Conservation (phyloP, 2,797 vertebrate genomes). For the Gymnodraco acuticeps region DNA sequence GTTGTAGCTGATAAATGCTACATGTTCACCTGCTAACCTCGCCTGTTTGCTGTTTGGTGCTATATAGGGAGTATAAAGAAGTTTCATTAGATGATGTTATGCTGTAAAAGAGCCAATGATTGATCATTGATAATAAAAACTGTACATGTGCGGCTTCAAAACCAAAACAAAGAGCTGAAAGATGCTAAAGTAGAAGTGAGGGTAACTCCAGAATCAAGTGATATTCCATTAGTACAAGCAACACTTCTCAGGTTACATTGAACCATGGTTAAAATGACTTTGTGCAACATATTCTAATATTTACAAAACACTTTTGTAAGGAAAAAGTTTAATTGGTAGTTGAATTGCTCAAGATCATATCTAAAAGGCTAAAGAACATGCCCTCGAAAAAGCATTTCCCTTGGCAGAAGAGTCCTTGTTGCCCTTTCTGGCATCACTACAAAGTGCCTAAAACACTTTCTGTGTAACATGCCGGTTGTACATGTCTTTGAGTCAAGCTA, state of each 20-base stretch:
- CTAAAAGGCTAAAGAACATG: constrained; percentile 12
- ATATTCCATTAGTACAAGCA: no score
- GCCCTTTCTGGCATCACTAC: not conserved
- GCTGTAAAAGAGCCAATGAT: not conserved
- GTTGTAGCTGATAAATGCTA: not conserved
- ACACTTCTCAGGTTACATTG: no score
- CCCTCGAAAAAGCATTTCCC: not conserved
- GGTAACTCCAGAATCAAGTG: no score
- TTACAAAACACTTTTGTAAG: not conserved
- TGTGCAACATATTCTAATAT: no score
- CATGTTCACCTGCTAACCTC: not conserved
- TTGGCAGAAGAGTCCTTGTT: not conserved
- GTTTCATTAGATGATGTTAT: not conserved
- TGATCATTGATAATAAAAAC: not conserved
- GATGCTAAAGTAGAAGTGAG: not conserved
- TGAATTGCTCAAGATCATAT: not conserved
- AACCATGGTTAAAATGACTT: no score
- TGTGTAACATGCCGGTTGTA: not conserved
- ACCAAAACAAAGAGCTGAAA: constrained; percentile 3
- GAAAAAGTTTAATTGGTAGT: not conserved
- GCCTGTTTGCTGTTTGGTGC: no score
- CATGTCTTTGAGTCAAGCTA: not conserved
- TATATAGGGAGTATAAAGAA: not conserved
- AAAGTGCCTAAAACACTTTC: constrained; percentile 4
- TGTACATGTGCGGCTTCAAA: not conserved